phyloP scores from a whole-genome alignment of 2,888 invertebrate genomes.

The Ceriagrion tenellum region DNA sequence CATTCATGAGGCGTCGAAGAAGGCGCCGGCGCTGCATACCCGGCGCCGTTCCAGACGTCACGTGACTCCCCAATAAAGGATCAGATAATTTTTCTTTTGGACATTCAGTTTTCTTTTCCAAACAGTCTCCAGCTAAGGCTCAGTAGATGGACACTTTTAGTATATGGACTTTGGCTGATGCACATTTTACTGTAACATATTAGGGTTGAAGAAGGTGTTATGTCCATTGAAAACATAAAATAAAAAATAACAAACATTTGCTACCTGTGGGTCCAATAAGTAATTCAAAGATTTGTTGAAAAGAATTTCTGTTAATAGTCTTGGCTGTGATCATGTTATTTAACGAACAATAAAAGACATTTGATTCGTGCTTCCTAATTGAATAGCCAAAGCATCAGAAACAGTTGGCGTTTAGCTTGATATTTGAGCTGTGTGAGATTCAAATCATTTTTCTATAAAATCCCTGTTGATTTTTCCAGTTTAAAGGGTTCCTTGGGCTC shows the following conservation, averaged over 20 bases:
- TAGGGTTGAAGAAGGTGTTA: neutral
- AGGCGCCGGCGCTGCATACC: slow-evolving; percentile 59
- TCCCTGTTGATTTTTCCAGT: neutral
- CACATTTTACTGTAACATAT: neutral
- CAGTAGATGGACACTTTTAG: neutral
- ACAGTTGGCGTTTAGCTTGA: neutral
- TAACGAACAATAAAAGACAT: slow-evolving; percentile 41
- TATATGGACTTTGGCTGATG: neutral
- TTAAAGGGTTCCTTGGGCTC: neutral
- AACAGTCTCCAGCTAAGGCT: neutral
- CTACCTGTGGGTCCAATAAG: slow-evolving; percentile 52
- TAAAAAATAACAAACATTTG: slow-evolving; percentile 41
- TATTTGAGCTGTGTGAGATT: slow-evolving; percentile 10
- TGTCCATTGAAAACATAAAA: neutral
- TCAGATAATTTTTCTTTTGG: neutral
- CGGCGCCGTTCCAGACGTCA: slow-evolving; percentile 64
- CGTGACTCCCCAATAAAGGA: slow-evolving; percentile 50
- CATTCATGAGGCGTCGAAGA: slow-evolving; percentile 65
- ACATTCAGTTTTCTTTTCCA: slow-evolving; percentile 3
- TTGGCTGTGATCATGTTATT: slow-evolving; percentile 60
- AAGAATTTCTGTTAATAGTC: slow-evolving; percentile 32
- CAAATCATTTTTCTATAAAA: neutral
- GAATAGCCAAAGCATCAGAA: neutral
- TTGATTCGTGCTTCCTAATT: slow-evolving; percentile 56
- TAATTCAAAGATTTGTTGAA: slow-evolving; percentile 51